phyloP scores from a whole-genome alignment of 2,797 vertebrate genomes.

The Liparis tanakae region DNA sequence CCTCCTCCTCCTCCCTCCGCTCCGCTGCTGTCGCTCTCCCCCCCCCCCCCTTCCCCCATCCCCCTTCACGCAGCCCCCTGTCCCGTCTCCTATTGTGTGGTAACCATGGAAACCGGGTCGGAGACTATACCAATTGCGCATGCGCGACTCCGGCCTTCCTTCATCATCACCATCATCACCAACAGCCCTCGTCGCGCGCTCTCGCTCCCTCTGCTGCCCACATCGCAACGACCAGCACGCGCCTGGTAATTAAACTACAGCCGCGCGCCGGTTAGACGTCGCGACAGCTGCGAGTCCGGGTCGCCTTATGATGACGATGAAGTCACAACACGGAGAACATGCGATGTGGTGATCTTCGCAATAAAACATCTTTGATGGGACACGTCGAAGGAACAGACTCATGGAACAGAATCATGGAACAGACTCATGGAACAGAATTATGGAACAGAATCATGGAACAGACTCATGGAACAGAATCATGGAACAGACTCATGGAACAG shows the following conservation, averaged over 20 bases:
- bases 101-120: constrained; percentile 82
- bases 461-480: too few relatives aligned
- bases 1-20: constrained; percentile 44
- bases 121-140: constrained; percentile 74
- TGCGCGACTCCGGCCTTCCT: constrained; percentile 69
- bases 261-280: constrained; percentile 4
- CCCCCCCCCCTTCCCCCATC: constrained; percentile 44
- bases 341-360: too few relatives aligned
- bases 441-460: too few relatives aligned
- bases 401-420: too few relatives aligned
- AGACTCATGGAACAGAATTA: too few relatives aligned
- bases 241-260: constrained; percentile 6
- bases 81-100: constrained; percentile 89
- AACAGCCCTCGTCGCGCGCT: constrained; percentile 22
- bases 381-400: too few relatives aligned
- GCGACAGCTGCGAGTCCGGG: not conserved
- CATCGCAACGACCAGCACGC: constrained; percentile 14
- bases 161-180: constrained; percentile 51
- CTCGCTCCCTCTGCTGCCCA: constrained; percentile 78
- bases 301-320: not conserved
- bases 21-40: constrained; percentile 53
- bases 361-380: too few relatives aligned
- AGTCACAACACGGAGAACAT: not conserved
- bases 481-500: too few relatives aligned
- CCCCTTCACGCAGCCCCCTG: constrained; percentile 83